These are phyloP conservation scores for Cynocephalus volans DNA, from an alignment of 2,113 vertebrate genomes.

Conservation along the genomic window DNA sequence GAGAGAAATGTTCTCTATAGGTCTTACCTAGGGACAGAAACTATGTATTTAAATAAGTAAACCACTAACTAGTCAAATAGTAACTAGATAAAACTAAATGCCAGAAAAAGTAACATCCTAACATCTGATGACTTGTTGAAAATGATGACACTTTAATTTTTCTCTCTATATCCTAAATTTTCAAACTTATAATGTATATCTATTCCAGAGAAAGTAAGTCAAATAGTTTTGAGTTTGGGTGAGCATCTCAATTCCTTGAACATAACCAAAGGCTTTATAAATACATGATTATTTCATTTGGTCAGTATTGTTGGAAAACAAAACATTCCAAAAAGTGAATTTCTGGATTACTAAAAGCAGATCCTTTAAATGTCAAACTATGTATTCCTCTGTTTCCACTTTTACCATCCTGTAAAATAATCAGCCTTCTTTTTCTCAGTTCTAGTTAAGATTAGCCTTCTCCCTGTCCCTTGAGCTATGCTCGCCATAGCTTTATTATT, in stretches of 20 bases:
- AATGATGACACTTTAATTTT: slow-evolving; percentile 17
- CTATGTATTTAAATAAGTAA: slow-evolving; percentile 53
- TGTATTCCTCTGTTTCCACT: background rate
- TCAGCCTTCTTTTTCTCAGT: background rate
- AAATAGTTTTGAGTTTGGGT: background rate
- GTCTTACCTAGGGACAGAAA: slow-evolving; percentile 3
- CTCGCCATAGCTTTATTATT: background rate
- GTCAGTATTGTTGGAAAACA: background rate
- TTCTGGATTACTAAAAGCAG: slow-evolving; percentile 32
- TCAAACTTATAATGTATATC: background rate
- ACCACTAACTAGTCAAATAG: background rate
- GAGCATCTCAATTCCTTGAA: background rate
- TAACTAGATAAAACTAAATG: slow-evolving; percentile 45
- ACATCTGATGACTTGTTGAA: slow-evolving; percentile 19
- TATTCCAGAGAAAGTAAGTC: background rate
- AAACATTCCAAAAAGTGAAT: slow-evolving; percentile 40
- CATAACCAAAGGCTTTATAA: background rate
- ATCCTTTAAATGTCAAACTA: slow-evolving; percentile 25
- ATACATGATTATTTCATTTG: slow-evolving; percentile 3
- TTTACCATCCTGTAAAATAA: background rate
- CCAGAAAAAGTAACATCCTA: slow-evolving; percentile 30
- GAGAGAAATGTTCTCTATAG: background rate
- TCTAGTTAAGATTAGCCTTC: background rate
- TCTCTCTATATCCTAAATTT: slow-evolving; percentile 13
- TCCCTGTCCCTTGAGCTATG: background rate